These are phyloP conservation scores for Dascyllus trimaculatus DNA, from an alignment of 2,113 vertebrate species.

Conservation along the genomic window DNA sequence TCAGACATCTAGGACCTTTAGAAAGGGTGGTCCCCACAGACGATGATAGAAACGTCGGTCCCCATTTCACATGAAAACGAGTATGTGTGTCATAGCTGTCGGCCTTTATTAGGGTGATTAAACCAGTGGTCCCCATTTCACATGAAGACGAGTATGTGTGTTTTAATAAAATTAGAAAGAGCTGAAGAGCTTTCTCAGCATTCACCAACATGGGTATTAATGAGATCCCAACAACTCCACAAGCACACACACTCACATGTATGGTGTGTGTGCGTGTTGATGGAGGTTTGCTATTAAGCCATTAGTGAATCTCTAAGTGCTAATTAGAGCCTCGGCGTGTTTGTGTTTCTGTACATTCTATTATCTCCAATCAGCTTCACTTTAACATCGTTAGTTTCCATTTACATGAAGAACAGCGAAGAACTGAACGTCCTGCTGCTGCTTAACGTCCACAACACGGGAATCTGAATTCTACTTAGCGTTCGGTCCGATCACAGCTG, in stretches of 20 bases:
- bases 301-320: slow-evolving; percentile 63
- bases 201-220: slow-evolving; percentile 70
- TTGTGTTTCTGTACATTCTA: not conserved
- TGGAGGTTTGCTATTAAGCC: slow-evolving; percentile 59
- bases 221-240: slow-evolving; percentile 49
- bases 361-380: slow-evolving; percentile 27
- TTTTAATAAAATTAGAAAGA: slow-evolving; percentile 50
- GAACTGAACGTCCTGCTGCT: not conserved
- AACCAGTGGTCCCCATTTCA: no score
- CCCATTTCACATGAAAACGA: no score
- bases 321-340: slow-evolving; percentile 58
- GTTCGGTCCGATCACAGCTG: no score
- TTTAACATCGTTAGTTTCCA: slow-evolving; percentile 17
- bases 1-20: no score
- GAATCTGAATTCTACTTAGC: not conserved
- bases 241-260: slow-evolving; percentile 7
- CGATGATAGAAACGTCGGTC: no score
- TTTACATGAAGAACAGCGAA: slow-evolving; percentile 11
- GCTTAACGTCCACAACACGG: not conserved
- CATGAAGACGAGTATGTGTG: no score
- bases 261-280: slow-evolving; percentile 11
- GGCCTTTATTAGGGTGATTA: no score
- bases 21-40: no score
- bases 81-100: no score
- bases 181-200: slow-evolving; percentile 70